Evolutionary conservation across 2,113 vertebrate genomes (phyloP), one percentile per base, ranked within the genome.

Genomic region (Myotis yumanensis): DNA sequence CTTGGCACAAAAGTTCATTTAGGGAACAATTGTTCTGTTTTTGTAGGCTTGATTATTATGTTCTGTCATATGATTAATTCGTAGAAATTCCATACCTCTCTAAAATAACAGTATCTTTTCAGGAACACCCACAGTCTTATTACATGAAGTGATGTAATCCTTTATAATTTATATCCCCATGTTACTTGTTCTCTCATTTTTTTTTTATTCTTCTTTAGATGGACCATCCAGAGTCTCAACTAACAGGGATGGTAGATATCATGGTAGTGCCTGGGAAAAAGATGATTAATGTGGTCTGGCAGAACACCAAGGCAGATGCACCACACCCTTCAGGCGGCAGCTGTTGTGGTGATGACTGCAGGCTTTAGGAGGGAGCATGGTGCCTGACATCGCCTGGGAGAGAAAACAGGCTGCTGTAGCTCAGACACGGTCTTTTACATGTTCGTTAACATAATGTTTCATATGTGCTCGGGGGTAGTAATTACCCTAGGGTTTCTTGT

Each of bases 251-350:
- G 80, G 52, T 83, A 57, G 54, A 5, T 43, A 37, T 16, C 68
- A 72, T 18, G 17, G 52, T 48, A 25, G 86, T 52, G 68, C 79
- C 68, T 64, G 48, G 43, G 69, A 71, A 66, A 73, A 68, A 73
- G 12, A 48, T 84, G 90, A 91, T 86, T 51, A 84, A 89, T 86
- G 64, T 75, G 54, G 35, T 43, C 62, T 95, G 87, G 93, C 86
- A 68, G 10, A 32, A 68, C 3, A n/a, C 86, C 93, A 35, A 11
- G 81, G 48, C 30, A 62, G 68, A 83, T 48, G 40, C 25, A 14
- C 59, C 57, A 64, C 4, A 2, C 48, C 75, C 59, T 59, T 16
- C 15, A 1, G 0, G 35, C 17, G 6, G 84, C 87, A 96, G 93
- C 94, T 96, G 94, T 72, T 32, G 6, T 4, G 11, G n/a, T 48